Evolutionary conservation across 2,797 vertebrate genomes (phyloP), one percentile per base, ranked within the genome.

Genomic region (Rousettus madagascariensis): DNA sequence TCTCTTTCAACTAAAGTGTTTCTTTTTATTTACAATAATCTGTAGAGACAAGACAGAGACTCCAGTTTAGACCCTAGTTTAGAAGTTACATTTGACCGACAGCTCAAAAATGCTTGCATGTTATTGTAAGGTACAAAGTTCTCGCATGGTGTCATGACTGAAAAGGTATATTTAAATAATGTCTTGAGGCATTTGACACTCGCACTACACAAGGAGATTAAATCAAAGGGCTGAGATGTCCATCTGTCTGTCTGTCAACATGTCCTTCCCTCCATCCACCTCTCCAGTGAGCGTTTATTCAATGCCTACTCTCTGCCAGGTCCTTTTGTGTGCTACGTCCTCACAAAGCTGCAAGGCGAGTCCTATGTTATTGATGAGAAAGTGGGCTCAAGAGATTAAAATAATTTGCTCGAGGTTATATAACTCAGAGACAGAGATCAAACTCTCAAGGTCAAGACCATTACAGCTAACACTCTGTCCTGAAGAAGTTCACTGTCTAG

Each of bases 11-110:
- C n/a, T 9, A 92, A 36, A 26, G 12, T 43, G 46, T 55, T 94
- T 94, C 86, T 94, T 92, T 95, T 88, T 66, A 83, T 88, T 61
- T 77, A 12, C 46, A 71, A 53, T 86, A 24, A 68, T 86, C 79
- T 41, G 9, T 57, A 51, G 11, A 78, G 61, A 63, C 59, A 86
- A 90, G 78, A 65, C 46, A 49, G 55, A 72, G 68, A 80, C 87
- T 51, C 49, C 22, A 5, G 43, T 49, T 77, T 71, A 91, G 80
- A 84, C 43, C 38, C 28, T 65, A 20, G 66, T 77, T 86, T 90
- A 88, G 71, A 91, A 91, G 41, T 38, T 57, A 88, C 24, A 68
- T 36, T 77, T 72, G 80, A 79, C 79, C 57, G 36, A 84, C 93
- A 84, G 86, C 33, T 95, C 77, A 86, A 83, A 57, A 79, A 93